Evolutionary conservation across 2,888 invertebrate species (phyloP).

Genomic region (Ormyrus nitidulus): DNA sequence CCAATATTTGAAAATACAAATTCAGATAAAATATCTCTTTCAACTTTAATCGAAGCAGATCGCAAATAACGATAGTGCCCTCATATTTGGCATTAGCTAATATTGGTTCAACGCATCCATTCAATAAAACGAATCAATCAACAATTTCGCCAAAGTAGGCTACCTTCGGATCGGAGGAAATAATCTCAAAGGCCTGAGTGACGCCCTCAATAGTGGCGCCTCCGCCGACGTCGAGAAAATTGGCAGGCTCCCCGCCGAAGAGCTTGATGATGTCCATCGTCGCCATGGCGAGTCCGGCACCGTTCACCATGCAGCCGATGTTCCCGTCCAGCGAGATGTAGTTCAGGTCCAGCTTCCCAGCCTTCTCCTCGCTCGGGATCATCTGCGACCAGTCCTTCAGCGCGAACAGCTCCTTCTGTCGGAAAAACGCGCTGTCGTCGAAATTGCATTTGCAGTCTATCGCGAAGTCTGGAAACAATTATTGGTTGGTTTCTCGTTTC

Average conservation of each 20-base stretch:
- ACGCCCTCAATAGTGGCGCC: constrained; percentile 77
- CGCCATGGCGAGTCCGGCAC: constrained; percentile 81
- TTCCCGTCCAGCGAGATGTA: constrained; percentile 80
- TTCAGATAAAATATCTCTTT: too few relatives aligned
- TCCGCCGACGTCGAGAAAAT: constrained; percentile 81
- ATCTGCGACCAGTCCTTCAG: constrained; percentile 78
- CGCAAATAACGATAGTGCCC: too few relatives aligned
- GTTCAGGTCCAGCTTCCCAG: constrained; percentile 77
- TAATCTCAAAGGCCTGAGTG: constrained; percentile 79
- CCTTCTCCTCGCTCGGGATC: constrained; percentile 77
- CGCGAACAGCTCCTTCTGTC: constrained; percentile 77
- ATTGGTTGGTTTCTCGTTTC: too few relatives aligned
- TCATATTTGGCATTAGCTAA: too few relatives aligned
- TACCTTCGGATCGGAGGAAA: constrained; percentile 78
- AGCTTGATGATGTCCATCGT: constrained; percentile 82
- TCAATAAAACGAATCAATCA: neutral
- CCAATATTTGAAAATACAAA: too few relatives aligned
- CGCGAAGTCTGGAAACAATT: constrained; percentile 75
- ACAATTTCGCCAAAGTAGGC: neutral
- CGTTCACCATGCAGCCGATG: constrained; percentile 80
- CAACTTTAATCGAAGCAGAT: too few relatives aligned
- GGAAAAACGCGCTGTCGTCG: constrained; percentile 79
- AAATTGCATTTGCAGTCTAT: constrained; percentile 80
- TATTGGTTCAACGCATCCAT: neutral
- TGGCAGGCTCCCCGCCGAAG: constrained; percentile 79